These are phyloP conservation scores for Numida meleagris DNA, from an alignment of 2,113 vertebrate species.

Conservation along the genomic window DNA sequence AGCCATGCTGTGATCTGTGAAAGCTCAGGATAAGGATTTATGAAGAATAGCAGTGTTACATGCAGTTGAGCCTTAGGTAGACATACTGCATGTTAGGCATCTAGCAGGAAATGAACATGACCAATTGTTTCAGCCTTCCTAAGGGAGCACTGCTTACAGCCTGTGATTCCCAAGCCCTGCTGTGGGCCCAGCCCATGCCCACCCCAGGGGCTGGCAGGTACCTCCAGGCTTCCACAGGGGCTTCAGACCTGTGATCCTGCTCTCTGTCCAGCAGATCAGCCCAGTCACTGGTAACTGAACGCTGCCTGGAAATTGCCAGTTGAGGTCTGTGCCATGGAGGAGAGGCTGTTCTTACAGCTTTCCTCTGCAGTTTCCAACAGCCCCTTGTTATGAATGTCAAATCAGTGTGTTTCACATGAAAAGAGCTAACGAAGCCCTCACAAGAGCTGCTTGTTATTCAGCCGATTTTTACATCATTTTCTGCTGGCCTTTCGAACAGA, in stretches of 20 bases:
- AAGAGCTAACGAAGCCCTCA: constrained; percentile 16
- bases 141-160: not conserved
- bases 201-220: not conserved
- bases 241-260: not conserved
- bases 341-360: not conserved
- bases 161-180: not conserved
- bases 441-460: not conserved
- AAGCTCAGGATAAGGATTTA: not conserved
- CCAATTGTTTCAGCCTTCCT: not conserved
- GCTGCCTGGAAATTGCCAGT: not conserved
- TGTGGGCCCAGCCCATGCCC: not conserved
- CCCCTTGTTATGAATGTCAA: constrained; percentile 19
- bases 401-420: not conserved
- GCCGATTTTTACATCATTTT: not conserved
- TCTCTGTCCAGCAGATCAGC: not conserved
- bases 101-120: not conserved
- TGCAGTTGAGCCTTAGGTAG: not conserved
- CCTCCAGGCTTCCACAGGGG: not conserved
- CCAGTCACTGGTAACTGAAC: not conserved
- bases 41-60: not conserved
- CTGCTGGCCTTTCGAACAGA: not conserved
- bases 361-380: constrained; percentile 29
- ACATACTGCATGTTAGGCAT: not conserved
- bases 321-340: not conserved
- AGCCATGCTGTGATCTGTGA: not conserved